Conservation (phyloP, 2,888 invertebrate genomes). For the Timema cristinae region DNA sequence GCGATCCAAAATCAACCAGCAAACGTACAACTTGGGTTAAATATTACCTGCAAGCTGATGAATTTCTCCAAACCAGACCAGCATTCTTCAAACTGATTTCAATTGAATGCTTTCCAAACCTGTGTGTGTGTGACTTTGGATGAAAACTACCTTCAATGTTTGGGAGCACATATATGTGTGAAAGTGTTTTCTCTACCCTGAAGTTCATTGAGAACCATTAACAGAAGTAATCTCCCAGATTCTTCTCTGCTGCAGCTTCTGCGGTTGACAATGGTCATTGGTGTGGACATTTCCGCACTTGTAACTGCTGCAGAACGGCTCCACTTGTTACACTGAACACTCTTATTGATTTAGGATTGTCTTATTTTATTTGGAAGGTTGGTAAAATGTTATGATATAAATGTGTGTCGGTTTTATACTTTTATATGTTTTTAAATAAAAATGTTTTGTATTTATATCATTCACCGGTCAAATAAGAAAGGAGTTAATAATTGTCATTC, state of each 20-base stretch:
- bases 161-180: not conserved
- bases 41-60: not conserved
- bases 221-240: not conserved
- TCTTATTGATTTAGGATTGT: not conserved
- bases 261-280: not conserved
- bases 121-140: not conserved
- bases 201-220: not conserved
- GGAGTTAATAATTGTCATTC: not conserved
- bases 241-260: not conserved
- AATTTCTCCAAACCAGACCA: not conserved
- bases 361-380: not conserved
- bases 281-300: not conserved
- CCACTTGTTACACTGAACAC: slow-evolving; percentile 1
- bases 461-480: not conserved
- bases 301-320: not conserved
- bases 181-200: not conserved
- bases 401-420: no score
- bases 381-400: no score
- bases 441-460: not conserved
- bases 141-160: not conserved
- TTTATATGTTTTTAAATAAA: no score
- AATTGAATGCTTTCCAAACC: not conserved
- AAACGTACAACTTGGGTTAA: not conserved
- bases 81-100: slow-evolving; percentile 3
- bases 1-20: not conserved